Conservation (phyloP, 2,797 vertebrate species). For the Enoplosus armatus region DNA sequence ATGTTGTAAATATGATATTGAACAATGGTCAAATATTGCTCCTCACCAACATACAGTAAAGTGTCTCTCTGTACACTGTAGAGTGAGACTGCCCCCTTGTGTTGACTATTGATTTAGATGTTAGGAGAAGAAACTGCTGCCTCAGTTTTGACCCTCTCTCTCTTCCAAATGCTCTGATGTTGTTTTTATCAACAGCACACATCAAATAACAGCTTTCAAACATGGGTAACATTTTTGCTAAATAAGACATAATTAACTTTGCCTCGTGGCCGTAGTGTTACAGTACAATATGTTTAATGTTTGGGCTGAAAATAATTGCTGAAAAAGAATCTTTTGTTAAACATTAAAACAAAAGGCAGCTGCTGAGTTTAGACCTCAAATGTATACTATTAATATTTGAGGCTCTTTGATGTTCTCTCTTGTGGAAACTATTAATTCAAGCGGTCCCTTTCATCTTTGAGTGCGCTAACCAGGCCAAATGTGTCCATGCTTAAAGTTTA, state of each 20-base stretch:
- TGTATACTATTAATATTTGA: constrained; percentile 62
- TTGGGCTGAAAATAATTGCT: constrained; percentile 19
- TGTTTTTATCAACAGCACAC: background rate
- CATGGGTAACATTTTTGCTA: background rate
- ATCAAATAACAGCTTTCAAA: too few relatives aligned
- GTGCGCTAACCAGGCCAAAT: constrained; percentile 61
- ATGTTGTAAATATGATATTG: background rate
- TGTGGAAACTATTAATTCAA: constrained; percentile 70
- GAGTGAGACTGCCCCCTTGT: constrained; percentile 69
- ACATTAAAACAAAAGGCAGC: constrained; percentile 65
- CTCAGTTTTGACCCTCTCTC: background rate
- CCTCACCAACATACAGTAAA: background rate
- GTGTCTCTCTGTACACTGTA: background rate
- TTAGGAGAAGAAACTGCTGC: background rate
- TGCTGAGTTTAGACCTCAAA: constrained; percentile 40
- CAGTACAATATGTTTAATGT: background rate
- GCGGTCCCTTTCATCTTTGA: constrained; percentile 66
- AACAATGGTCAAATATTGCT: background rate
- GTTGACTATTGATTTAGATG: constrained; percentile 9
- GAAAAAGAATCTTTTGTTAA: constrained; percentile 33
- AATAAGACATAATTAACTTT: background rate
- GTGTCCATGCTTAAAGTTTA: constrained; percentile 61
- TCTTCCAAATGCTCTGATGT: background rate
- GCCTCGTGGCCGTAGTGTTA: background rate
- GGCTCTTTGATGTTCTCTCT: constrained; percentile 71